Evolutionary conservation across 2,888 invertebrate species (phyloP).

Genomic region (Cheilosia pagana): DNA sequence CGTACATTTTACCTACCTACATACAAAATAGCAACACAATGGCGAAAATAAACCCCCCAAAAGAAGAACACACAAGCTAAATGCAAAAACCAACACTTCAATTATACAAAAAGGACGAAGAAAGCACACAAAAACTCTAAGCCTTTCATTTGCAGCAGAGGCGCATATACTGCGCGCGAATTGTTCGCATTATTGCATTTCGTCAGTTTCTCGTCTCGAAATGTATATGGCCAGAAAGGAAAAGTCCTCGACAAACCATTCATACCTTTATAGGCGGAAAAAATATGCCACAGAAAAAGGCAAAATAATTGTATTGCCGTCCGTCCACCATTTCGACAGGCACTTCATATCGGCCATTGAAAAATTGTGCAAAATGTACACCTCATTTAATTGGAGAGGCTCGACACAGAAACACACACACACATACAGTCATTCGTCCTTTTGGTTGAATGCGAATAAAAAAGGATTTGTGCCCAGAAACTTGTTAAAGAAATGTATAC

Average conservation of each 20-base stretch:
- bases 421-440: not conserved
- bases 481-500: slow-evolving; percentile 50
- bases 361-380: slow-evolving; percentile 73
- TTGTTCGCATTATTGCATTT: slow-evolving; percentile 67
- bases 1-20: slow-evolving; percentile 54
- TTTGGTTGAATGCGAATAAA: slow-evolving; percentile 40
- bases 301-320: slow-evolving; percentile 73
- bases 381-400: slow-evolving; percentile 75
- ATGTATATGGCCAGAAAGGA: slow-evolving; percentile 38
- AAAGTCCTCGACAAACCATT: slow-evolving; percentile 61
- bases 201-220: slow-evolving; percentile 1
- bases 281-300: slow-evolving; percentile 22
- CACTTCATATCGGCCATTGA: slow-evolving; percentile 64
- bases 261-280: slow-evolving; percentile 23
- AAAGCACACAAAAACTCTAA: slow-evolving; percentile 45
- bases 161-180: not conserved
- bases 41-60: slow-evolving; percentile 22
- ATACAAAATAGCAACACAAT: slow-evolving; percentile 57
- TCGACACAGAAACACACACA: slow-evolving; percentile 40
- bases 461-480: slow-evolving; percentile 61
- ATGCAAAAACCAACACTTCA: slow-evolving; percentile 63
- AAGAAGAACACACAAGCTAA: slow-evolving; percentile 47
- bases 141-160: slow-evolving; percentile 8
- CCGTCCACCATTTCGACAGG: slow-evolving; percentile 66
- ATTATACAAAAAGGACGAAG: slow-evolving; percentile 58